Evolutionary conservation across 2,113 vertebrate species (phyloP), one percentile per base, ranked within the genome.

Genomic region (Prinia subflava): DNA sequence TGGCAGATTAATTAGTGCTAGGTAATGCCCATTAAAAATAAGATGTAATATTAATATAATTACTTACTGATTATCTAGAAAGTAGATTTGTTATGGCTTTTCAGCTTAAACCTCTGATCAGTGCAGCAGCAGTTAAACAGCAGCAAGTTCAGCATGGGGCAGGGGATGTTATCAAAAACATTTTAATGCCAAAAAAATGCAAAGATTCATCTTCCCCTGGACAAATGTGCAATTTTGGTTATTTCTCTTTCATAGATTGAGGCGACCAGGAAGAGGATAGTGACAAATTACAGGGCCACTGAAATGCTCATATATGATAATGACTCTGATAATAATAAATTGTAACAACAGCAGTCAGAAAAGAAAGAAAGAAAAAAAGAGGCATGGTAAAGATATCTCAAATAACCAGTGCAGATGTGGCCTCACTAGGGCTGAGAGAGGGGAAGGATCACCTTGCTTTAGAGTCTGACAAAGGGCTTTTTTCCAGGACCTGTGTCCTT

Each of bases 381-480:
- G 30, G 5, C 19, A 41, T 5, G 3, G 71, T 55, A 62, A 75
- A 87, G 6, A 47, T n/a, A 16, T 28, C 24, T 28, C 4, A 28
- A 42, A 64, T 11, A 42, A 59, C 56, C 13, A 39, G 42, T 20
- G 19, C 46, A 75, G 62, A 39, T 53, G 27, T 39, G 52, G 35
- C 50, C 22, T 33, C 44, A 5, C 12, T 17, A 11, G 19, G 12
- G 35, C 18, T 0, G 1, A 39, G 5, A 39, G 53, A 60, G 53
- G 14, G 22, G 7, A 30, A 65, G 24, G 20, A 75, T 41, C 33
- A 46, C 37, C 23, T 78, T 63, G n/a, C 33, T 70, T 87, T n/a
- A 18, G 33, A 18, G 46, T 19, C 39, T 79, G 35, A 33, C n/a
- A 78, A 60, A 70, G 25, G 11, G 13, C 17, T 39, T 67, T 79